phyloP scores from a whole-genome alignment of 2,888 invertebrate genomes.

The Abscondita cerata region DNA sequence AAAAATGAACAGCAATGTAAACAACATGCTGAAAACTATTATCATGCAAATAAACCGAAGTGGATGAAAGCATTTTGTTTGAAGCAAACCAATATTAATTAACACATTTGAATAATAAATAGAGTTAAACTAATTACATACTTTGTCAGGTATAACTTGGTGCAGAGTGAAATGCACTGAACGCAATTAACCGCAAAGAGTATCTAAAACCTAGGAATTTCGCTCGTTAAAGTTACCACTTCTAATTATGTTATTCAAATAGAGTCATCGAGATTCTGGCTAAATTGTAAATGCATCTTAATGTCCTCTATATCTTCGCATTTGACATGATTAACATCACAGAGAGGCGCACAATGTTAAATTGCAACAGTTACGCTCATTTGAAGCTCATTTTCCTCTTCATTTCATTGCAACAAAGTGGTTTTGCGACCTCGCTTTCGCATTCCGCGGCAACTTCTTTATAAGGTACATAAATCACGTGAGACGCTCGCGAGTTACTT shows the following conservation, averaged over 20 bases:
- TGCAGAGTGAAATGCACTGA: no score
- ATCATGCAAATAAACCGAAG: no score
- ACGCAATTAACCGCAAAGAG: no score
- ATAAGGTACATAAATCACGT: constrained; percentile 58
- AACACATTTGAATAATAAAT: no score
- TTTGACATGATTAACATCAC: constrained; percentile 34
- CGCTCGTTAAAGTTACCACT: constrained; percentile 6
- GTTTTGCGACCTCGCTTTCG: constrained; percentile 53
- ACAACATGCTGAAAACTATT: no score
- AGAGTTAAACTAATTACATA: no score
- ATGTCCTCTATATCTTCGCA: constrained; percentile 42
- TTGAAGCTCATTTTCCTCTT: constrained; percentile 58
- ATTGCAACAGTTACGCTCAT: constrained; percentile 55
- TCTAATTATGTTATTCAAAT: constrained; percentile 11
- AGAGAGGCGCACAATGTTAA: constrained; percentile 46
- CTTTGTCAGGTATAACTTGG: no score
- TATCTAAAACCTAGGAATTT: background rate
- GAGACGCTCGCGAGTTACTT: constrained; percentile 37
- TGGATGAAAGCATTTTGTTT: no score
- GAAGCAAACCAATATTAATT: no score
- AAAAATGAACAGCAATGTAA: no score
- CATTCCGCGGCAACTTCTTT: constrained; percentile 56
- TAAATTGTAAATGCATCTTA: constrained; percentile 32
- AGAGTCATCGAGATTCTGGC: constrained; percentile 2
- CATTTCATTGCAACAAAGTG: constrained; percentile 58